These are phyloP conservation scores for Arnoldichthys spilopterus DNA, from an alignment of 2,797 vertebrate genomes.

Conservation along the genomic window DNA sequence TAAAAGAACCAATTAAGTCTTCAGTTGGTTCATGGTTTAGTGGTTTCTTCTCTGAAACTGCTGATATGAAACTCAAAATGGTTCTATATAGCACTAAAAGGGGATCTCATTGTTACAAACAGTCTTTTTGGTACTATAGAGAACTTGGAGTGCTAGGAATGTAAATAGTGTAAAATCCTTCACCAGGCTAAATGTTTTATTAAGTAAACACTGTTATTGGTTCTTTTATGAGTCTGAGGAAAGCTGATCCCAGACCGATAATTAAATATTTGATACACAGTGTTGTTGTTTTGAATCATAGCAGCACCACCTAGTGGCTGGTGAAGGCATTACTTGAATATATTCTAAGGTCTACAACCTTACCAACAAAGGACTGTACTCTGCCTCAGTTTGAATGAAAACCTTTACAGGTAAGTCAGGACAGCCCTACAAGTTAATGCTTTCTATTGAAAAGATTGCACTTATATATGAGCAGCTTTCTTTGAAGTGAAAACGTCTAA, in stretches of 20 bases:
- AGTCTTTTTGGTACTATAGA: neutral
- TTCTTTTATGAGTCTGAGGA: neutral
- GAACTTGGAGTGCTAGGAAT: neutral
- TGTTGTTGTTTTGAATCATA: conserved; percentile 57
- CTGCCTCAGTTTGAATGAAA: too few species aligned
- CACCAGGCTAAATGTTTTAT: too few species aligned
- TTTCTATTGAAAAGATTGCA: too few species aligned
- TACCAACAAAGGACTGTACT: too few species aligned
- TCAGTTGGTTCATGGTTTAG: too few species aligned
- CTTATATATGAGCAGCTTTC: too few species aligned
- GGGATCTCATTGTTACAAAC: neutral
- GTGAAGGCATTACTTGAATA: conserved; percentile 38
- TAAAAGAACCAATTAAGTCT: too few species aligned
- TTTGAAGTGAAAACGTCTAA: too few species aligned
- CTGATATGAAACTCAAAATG: neutral
- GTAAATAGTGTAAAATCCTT: neutral
- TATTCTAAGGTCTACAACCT: neutral
- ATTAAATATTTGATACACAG: neutral
- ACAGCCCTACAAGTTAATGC: too few species aligned
- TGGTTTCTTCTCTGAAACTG: neutral
- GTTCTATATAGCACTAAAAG: neutral
- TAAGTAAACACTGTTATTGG: neutral
- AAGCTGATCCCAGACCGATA: conserved; percentile 38
- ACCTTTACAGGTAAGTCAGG: too few species aligned
- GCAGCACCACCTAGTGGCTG: conserved; percentile 76